phyloP scores from a whole-genome alignment of 2,888 invertebrate genomes.

The Drosophila stalkeri region DNA sequence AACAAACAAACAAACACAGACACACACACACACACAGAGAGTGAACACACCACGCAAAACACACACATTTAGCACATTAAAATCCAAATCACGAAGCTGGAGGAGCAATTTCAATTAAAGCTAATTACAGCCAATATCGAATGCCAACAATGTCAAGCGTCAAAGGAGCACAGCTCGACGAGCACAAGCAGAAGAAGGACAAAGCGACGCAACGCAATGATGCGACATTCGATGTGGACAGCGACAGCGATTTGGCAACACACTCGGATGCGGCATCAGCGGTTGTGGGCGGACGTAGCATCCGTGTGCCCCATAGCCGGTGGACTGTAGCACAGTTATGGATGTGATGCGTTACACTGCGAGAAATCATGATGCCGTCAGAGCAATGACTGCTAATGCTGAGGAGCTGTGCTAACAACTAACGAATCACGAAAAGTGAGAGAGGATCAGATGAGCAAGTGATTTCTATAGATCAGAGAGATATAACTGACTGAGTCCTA shows the following conservation, averaged over 20 bases:
- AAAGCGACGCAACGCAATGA: conserved; percentile 34
- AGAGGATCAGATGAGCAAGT: no score
- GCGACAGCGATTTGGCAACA: conserved; percentile 28
- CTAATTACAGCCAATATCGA: conserved; percentile 83
- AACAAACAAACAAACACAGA: conserved; percentile 44
- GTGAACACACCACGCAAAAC: conserved; percentile 42
- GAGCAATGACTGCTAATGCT: no score
- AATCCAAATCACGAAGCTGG: conserved; percentile 74
- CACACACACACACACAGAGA: conserved; percentile 41
- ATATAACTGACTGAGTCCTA: background rate
- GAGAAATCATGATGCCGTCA: background rate
- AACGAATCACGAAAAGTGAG: no score
- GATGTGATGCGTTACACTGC: conserved; percentile 35
- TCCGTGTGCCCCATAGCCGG: conserved; percentile 9
- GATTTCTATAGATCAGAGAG: background rate
- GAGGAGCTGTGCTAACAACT: no score
- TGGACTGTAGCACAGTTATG: conserved; percentile 41
- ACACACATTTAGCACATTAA: conserved; percentile 73
- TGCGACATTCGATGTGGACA: conserved; percentile 45
- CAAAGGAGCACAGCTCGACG: conserved; percentile 47
- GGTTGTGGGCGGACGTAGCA: conserved; percentile 14
- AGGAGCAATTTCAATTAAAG: conserved; percentile 83
- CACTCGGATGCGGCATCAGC: conserved; percentile 18
- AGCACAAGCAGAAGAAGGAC: conserved; percentile 18
- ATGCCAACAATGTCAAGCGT: conserved; percentile 77